These are phyloP conservation scores for Eupsilia transversa DNA, from an alignment of 2,888 invertebrate species.

Conservation along the genomic window DNA sequence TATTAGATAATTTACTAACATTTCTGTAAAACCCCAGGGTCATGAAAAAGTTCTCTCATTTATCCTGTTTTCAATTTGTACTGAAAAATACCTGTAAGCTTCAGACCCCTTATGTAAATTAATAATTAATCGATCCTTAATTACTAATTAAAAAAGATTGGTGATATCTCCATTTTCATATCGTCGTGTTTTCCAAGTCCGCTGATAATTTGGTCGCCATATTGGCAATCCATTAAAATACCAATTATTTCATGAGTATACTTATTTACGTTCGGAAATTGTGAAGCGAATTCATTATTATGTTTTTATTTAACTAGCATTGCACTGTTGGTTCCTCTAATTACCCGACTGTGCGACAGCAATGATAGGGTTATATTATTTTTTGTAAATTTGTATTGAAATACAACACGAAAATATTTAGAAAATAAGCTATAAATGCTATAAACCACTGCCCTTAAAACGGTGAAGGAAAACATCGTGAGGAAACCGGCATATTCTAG, in stretches of 20 bases:
- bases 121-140: constrained; percentile 1
- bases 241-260: constrained; percentile 73
- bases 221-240: constrained; percentile 65
- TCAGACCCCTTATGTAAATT: background rate
- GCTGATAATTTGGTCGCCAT: constrained; percentile 41
- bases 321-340: background rate
- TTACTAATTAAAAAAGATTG: constrained; percentile 16
- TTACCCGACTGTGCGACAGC: background rate
- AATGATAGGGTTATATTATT: background rate
- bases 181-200: constrained; percentile 12
- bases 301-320: constrained; percentile 34
- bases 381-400: background rate
- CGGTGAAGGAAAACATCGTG: too few relatives aligned
- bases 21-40: background rate
- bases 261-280: constrained; percentile 68
- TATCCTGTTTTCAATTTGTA: background rate
- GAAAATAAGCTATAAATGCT: background rate
- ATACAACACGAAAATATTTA: too few relatives aligned
- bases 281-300: constrained; percentile 46
- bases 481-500: too few relatives aligned
- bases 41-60: background rate
- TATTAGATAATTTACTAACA: background rate
- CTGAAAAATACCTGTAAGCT: background rate
- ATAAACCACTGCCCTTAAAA: too few relatives aligned
- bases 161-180: background rate